Evolutionary conservation across 23 tunicate genomes (phyloP).

Genomic region (Diplosoma virens): DNA sequence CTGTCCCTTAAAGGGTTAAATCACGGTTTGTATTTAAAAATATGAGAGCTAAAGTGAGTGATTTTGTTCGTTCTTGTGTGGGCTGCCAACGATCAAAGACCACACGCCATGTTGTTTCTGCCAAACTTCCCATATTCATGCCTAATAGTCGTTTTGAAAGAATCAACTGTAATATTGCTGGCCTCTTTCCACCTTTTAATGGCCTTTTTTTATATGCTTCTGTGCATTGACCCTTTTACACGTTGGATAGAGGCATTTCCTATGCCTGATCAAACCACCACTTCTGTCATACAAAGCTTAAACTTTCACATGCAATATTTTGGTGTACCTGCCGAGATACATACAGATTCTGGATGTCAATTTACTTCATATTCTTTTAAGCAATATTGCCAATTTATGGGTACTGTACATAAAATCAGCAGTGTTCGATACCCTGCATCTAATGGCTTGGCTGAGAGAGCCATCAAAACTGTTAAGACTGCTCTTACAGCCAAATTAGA

Average conservation of each 20-base stretch:
- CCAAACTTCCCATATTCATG: not conserved
- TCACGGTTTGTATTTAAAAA: not conserved
- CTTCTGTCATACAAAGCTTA: not conserved
- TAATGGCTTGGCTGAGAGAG: not conserved
- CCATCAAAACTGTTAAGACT: not conserved
- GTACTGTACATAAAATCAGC: not conserved
- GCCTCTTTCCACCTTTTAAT: not conserved
- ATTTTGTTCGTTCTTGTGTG: conserved; percentile 1
- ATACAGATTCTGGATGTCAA: not conserved
- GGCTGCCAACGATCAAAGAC: not conserved
- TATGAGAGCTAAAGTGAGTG: not conserved
- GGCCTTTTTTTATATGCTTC: no score
- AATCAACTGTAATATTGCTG: not conserved
- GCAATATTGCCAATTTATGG: not conserved
- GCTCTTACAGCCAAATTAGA: not conserved
- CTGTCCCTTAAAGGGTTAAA: no score
- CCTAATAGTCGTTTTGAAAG: not conserved
- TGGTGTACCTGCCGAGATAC: not conserved
- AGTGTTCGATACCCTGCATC: not conserved
- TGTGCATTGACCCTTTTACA: not conserved
- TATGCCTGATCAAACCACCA: not conserved
- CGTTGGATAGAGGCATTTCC: not conserved
- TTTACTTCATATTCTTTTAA: not conserved
- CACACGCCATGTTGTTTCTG: not conserved
- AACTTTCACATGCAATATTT: not conserved